Evolutionary conservation across 2,888 invertebrate genomes (phyloP), one percentile per base, ranked within the genome.

Genomic region (Drosophila rellima): DNA sequence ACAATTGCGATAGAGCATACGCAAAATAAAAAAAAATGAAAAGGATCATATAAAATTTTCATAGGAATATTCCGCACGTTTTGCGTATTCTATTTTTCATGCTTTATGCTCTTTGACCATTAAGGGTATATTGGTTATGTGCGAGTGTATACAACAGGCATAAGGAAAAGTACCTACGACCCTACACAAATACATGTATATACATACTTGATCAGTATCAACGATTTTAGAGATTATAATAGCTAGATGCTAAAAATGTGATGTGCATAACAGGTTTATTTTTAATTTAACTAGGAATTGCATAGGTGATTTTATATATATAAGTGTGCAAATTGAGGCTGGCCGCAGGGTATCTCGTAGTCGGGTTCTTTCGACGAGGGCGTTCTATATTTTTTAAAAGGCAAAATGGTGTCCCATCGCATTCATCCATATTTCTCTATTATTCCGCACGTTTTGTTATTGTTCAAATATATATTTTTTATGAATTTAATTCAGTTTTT

Each of bases 371-470:
- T n/a, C 17, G 39, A 11, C 10, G 8, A 3, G 23, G n/a, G 20
- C 2, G 10, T 8, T 48, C 8, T 17, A 26, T 3, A 23, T 11
- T n/a, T 51, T 17, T 64, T n/a, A n/a, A 47, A 50, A 62, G 45
- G 56, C 75, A 68, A 66, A 64, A 70, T 23, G 39, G 65, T 61
- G 59, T 73, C 44, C 33, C 57, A 47, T 57, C 64, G 35, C 59
- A 48, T 52, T 29, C 29, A 42, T 1, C 35, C 39, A 8, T 54
- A 48, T 44, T 48, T 39, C 33, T 13, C 55, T 54, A 78, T 81
- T 73, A 75, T 81, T 68, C 56, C 73, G 70, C 75, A 70, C 67
- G 62, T 63, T 72, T 74, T 68, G 57, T 59, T 64, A 44, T 66
- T 62, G 51, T 54, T 59, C 26, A n/a, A 59, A 40, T 50, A 62